phyloP scores from a whole-genome alignment of 2,113 vertebrate species.

The Corythornis madagascariensis region DNA sequence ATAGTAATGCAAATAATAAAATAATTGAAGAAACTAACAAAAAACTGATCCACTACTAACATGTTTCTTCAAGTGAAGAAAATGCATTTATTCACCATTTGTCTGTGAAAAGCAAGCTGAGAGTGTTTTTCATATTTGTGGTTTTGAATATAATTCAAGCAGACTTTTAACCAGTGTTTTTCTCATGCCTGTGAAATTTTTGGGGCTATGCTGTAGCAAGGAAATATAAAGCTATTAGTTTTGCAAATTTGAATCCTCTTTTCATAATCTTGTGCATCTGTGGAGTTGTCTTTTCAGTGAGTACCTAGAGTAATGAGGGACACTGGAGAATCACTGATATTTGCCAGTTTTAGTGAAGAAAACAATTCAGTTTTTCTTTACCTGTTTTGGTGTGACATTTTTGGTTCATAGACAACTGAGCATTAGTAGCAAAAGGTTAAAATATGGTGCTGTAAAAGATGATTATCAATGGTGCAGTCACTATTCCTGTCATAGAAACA shows the following conservation, averaged over 20 bases:
- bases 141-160: slow-evolving; percentile 5
- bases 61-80: not conserved
- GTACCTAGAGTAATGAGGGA: not conserved
- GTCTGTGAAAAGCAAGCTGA: slow-evolving; percentile 42
- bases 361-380: not conserved
- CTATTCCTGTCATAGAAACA: not conserved
- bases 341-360: not conserved
- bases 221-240: not conserved
- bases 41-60: not conserved
- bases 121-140: slow-evolving; percentile 56
- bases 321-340: not conserved
- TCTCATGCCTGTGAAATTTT: not conserved
- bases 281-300: not conserved
- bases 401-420: not conserved
- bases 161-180: slow-evolving; percentile 23
- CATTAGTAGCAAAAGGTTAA: not conserved
- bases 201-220: not conserved
- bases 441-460: not conserved
- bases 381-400: not conserved
- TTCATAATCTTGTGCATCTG: not conserved
- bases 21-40: not conserved
- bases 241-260: slow-evolving; percentile 12
- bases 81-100: slow-evolving; percentile 41
- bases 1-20: not conserved
- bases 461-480: not conserved